Conservation (phyloP, 2,113 vertebrate genomes). For the Dinomys branickii region DNA sequence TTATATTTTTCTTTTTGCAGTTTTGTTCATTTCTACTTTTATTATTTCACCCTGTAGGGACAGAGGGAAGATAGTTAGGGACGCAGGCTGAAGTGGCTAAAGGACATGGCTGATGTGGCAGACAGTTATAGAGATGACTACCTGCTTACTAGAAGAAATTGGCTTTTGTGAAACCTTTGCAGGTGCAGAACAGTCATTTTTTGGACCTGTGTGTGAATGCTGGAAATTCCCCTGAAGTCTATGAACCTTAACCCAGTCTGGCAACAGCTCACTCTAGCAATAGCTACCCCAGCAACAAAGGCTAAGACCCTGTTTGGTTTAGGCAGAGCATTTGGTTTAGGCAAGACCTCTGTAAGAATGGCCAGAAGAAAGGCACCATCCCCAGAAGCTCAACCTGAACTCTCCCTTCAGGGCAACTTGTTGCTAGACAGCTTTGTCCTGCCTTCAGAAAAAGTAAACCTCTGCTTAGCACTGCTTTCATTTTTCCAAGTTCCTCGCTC, state of each 20-base stretch:
- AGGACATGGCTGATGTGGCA: not conserved
- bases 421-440: not conserved
- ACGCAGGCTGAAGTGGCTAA: not conserved
- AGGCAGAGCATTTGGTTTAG: too few species aligned
- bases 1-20: not conserved
- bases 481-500: not conserved
- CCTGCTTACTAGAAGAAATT: not conserved
- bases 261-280: not conserved
- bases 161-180: not conserved
- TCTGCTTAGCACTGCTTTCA: not conserved
- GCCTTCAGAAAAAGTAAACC: not conserved
- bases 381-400: not conserved
- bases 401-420: not conserved
- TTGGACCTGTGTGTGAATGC: not conserved
- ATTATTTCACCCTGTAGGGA: not conserved
- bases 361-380: not conserved
- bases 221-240: not conserved
- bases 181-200: not conserved
- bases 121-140: not conserved
- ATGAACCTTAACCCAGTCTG: not conserved
- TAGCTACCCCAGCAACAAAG: not conserved
- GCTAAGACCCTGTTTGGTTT: not conserved
- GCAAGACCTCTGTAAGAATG: not conserved
- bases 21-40: not conserved
- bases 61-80: not conserved